Evolutionary conservation across 35 echinoderm and acorn worm genomes (phyloP), one percentile per base, ranked within the genome.

Genomic region (Apostichopus parvimensis): DNA sequence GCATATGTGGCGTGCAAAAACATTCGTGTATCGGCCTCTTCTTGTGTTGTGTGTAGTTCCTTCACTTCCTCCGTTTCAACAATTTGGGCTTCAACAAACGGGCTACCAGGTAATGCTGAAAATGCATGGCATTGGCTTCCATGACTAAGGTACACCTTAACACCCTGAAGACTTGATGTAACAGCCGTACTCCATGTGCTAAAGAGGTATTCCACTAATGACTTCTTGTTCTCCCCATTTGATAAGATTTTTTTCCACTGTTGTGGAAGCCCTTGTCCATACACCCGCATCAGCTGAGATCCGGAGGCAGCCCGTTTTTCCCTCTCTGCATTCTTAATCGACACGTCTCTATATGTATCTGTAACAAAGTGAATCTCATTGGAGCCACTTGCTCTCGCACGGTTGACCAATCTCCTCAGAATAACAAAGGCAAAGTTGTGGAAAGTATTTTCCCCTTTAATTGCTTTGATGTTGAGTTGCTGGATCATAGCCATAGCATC

Each of bases 1-100:
- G 11, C 54, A 56, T 86, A 94, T 6, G 87, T 79, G 9, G 87
- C 91, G 86, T 95, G 92, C 23, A 92, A 21, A 87, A 87, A 88
- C 81, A 96, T 54, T 53, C 95, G 56, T 14, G 92, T 96, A 59
- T 96, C 95, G 12, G 95, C 95, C 82, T 96, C 95, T 81, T 96
- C 92, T 8, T 96, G 95, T 28, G 22, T 58, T 64, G 88, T 91
- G 8, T 92, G 5, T 8, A 92, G 86, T 56, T 90, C 92, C 20
- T 58, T 25, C 26, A 93, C 68, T 9, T 77, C 77, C 6, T 55
- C 54, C 6, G 77, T 82, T 4, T 77, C 17, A 6, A 93, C 80
- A 4, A 7, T 26, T 10, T 65, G 8, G 14, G 1, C 0, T 65
- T n/a, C n/a, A n/a, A n/a, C n/a, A n/a, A 10, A 8, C 14, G 8